Evolutionary conservation across 2,113 vertebrate genomes (phyloP).

Genomic region (Semnornis frantzii): DNA sequence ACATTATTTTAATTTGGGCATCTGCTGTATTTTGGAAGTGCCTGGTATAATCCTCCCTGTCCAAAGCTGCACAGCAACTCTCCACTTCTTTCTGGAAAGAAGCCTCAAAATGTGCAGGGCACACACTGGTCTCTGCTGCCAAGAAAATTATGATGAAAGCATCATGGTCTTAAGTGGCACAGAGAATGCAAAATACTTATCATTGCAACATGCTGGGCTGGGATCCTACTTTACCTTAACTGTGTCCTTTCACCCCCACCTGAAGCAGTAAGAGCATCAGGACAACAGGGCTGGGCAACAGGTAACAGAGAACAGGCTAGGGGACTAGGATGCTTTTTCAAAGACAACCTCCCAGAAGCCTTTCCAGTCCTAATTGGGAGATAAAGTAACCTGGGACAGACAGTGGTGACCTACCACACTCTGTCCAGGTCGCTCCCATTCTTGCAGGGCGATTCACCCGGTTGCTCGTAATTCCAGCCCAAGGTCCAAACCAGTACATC

Average conservation of each 20-base stretch:
- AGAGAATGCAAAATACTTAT: constrained; percentile 9
- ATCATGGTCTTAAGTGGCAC: background rate
- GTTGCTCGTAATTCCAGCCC: background rate
- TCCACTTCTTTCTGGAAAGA: background rate
- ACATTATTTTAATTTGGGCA: background rate
- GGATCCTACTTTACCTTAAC: background rate
- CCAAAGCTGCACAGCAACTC: background rate
- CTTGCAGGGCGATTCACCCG: background rate
- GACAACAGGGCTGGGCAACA: background rate
- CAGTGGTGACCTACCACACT: background rate
- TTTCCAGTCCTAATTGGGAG: background rate
- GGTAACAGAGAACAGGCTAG: background rate
- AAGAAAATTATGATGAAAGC: background rate
- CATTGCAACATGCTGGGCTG: background rate
- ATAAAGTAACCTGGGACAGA: background rate
- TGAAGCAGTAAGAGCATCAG: background rate
- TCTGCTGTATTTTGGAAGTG: background rate
- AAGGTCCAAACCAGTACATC: background rate
- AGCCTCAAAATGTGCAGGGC: background rate
- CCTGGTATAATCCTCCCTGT: background rate
- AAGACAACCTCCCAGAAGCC: background rate
- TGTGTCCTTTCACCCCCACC: background rate
- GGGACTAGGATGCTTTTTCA: background rate
- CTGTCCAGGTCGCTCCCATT: rapidly evolving
- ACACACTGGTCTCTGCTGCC: background rate